Base-by-base conservation (phyloP, 1,140 invertebrate species). In the Leptinotarsa defecta region DNA sequence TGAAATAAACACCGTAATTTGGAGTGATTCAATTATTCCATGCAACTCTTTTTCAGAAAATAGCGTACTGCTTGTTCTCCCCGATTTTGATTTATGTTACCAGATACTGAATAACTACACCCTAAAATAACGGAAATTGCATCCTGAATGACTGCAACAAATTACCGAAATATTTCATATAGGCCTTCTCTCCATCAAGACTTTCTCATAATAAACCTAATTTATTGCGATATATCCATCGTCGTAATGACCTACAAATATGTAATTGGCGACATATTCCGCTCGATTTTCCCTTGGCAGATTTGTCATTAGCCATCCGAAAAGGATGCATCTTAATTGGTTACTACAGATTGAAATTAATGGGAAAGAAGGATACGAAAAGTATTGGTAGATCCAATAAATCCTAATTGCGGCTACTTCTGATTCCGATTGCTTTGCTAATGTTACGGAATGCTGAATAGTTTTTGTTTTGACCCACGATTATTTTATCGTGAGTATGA, bases 211-310 rank as follows among this genome's bases (percentile, higher is more conserved):
- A 73, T 22, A 69, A 75, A 71, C 75, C 73, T 79, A 76, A 79
- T 79, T 61, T 57, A 73, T 34, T 8, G 24, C 71, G 17, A 63
- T 64, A 43, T 43, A 65, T 79, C 62, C 67, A 76, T 67, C 43
- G 67, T 20, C 8, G 48, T 67, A 27, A 73, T 64, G 61, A 52
- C 48, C 70, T 65, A 63, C 73, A 71, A 65, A 49, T 75, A 74
- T 52, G 69, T 79, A 79, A 79, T 76, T 79, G 75, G 73, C 22
- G 77, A 79, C 75, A 79, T 76, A 79, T 78, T 79, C 72, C 63
- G 74, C 19, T 65, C 48, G 52, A 61, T 74, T 78, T 74, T 75
- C 76, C 34, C 52, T 49, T 20, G 61, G 64, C 63, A 20, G 17
- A 62, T 72, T 48, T 48, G 52, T 62, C 71, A 72, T 63, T 72